Evolutionary conservation across 2,888 invertebrate species (phyloP), one percentile per base, ranked within the genome.

Genomic region (Clunio marinus): DNA sequence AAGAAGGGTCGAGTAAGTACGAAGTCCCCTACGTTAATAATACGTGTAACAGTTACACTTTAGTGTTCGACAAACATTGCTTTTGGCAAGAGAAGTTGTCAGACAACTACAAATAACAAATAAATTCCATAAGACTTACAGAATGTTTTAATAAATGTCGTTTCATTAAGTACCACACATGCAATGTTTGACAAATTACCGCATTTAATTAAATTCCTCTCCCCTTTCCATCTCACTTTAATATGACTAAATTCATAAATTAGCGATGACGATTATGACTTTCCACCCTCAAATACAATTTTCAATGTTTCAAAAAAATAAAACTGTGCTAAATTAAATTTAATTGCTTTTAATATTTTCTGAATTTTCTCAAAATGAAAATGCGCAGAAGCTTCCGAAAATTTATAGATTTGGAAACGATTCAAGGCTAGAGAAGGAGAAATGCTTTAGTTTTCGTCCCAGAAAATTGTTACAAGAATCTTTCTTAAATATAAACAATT

Each of bases 131-230:
- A 51, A 22, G 20, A 13, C 2, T 22, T 7, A 22, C 3, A 51
- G 27, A 57, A 57, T 57, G 57, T 25, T 57, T 2, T 2, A 8
- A 1, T 25, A 20, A 13, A 27, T 10, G 25, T 25, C 20, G n/a
- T 25, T 32, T 7, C 32, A 32, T 32, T 7, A 4, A 32, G 32
- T 10, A 32, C 32, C 8, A 57, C 25, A 27, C 27, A 27, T 57
- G 57, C 20, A 63, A 37, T 27, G 46, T 55, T 55, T 55, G 66
- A 66, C 51, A 66, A 66, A 66, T 66, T 51, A 35, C 46, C 22
- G 46, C 55, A 45, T 66, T 66, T 66, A 66, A 66, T 66, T 66
- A 66, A 66, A 66, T 66, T 66, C 32, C 45, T 32, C 28, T 22
- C 22, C 20, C 55, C 15, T n/a, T 57, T 20, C 13, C 25, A 7